Conservation (phyloP, 35 echinoderm and acorn worm genomes). For the Patiria miniata region DNA sequence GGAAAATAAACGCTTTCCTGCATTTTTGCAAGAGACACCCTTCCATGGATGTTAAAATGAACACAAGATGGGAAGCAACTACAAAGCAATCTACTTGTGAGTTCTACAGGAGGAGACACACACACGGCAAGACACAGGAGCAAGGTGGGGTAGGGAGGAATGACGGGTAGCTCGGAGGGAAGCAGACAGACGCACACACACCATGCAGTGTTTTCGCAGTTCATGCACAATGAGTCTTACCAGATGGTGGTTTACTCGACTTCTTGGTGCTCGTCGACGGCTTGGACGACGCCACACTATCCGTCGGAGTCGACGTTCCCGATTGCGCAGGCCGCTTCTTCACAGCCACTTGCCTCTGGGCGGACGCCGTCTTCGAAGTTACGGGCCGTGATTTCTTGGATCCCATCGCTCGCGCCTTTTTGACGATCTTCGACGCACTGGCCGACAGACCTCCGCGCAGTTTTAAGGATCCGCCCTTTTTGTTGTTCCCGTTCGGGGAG, state of each 20-base stretch:
- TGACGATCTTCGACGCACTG: conserved; percentile 84
- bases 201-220: conserved; percentile 22
- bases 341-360: neutral
- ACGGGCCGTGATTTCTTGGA: conserved; percentile 54
- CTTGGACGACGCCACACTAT: neutral
- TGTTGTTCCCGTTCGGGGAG: conserved; percentile 33
- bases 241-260: conserved; percentile 24
- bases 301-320: conserved; percentile 15
- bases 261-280: conserved; percentile 16
- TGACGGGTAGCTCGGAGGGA: neutral
- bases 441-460: conserved; percentile 70
- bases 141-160: conserved; percentile 7
- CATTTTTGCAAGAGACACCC: too few relatives aligned
- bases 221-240: conserved; percentile 42
- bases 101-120: neutral
- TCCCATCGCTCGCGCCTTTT: conserved; percentile 73
- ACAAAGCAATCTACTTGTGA: neutral
- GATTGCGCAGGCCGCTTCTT: conserved; percentile 6
- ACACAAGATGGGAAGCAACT: too few relatives aligned
- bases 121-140: neutral
- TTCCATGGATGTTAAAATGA: too few relatives aligned
- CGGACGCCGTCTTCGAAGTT: neutral
- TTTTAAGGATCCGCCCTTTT: conserved; percentile 40
- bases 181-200: neutral
- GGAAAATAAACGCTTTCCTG: too few relatives aligned